These are phyloP conservation scores for Pentalonia nigronervosa DNA, from an alignment of 1,140 invertebrate genomes.

Conservation along the genomic window DNA sequence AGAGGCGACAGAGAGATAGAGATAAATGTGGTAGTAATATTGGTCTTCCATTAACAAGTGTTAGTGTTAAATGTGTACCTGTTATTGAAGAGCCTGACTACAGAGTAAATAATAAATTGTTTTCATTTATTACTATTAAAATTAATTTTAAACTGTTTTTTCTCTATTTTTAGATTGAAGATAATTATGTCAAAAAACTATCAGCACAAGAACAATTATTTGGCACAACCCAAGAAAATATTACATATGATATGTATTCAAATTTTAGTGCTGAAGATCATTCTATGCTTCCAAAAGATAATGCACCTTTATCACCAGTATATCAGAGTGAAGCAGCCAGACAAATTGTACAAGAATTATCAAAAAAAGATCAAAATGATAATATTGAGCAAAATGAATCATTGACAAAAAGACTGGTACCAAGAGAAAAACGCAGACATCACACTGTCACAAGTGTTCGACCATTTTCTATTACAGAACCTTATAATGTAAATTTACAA, in stretches of 20 bases:
- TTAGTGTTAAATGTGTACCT: conserved; percentile 59
- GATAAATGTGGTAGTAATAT: conserved; percentile 66
- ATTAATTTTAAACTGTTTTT: conserved; percentile 49
- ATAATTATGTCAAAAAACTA: conserved; percentile 60
- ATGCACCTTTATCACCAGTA: conserved; percentile 67
- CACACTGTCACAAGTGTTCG: conserved; percentile 81
- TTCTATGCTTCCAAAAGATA: conserved; percentile 60
- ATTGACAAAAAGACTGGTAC: conserved; percentile 69
- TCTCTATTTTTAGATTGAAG: conserved; percentile 59
- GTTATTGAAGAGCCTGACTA: conserved; percentile 61
- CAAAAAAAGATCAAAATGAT: conserved; percentile 60
- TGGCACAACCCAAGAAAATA: conserved; percentile 60
- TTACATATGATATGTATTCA: conserved; percentile 58
- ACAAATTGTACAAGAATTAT: conserved; percentile 84
- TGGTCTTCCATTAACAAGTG: conserved; percentile 65
- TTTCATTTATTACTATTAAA: conserved; percentile 57
- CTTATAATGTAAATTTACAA: conserved; percentile 43
- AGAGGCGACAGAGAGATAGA: conserved; percentile 79
- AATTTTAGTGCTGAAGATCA: conserved; percentile 56
- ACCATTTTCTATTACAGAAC: conserved; percentile 53
- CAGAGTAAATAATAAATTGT: conserved; percentile 47
- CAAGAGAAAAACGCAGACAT: conserved; percentile 82
- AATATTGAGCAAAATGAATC: conserved; percentile 61
- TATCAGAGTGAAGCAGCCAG: conserved; percentile 85
- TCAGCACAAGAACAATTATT: conserved; percentile 66